These are phyloP conservation scores for Chelon labrosus DNA, from an alignment of 2,797 vertebrate genomes.

Conservation along the genomic window DNA sequence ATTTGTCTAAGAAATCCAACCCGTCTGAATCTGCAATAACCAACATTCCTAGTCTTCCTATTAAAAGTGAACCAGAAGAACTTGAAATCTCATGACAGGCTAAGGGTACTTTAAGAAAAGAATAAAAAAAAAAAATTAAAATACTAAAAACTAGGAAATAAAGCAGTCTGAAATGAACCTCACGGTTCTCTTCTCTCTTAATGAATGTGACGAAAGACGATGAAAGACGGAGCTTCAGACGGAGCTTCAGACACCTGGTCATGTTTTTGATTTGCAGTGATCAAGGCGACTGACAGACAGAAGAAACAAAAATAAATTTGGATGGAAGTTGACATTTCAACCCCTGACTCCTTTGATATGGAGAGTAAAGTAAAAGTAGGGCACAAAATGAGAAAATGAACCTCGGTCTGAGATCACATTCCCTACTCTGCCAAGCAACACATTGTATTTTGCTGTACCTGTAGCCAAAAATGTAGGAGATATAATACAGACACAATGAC, in stretches of 20 bases:
- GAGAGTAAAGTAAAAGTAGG: neutral
- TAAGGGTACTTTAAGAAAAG: neutral
- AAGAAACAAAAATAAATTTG: slow-evolving; percentile 36
- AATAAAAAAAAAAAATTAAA: neutral
- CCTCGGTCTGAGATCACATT: slow-evolving; percentile 11
- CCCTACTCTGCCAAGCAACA: neutral
- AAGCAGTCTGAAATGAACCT: slow-evolving; percentile 39
- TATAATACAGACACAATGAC: slow-evolving; percentile 5
- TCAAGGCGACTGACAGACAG: slow-evolving; percentile 12
- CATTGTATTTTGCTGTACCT: slow-evolving; percentile 15
- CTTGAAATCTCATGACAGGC: slow-evolving; percentile 28
- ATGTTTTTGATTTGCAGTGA: neutral
- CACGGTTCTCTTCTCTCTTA: neutral
- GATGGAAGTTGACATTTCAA: slow-evolving; percentile 35
- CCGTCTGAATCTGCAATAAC: neutral
- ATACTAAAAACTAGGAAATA: neutral
- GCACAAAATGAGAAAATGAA: neutral
- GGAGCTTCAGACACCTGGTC: slow-evolving; percentile 30
- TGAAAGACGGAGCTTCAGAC: slow-evolving; percentile 32
- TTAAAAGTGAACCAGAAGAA: slow-evolving; percentile 65
- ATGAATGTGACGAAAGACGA: slow-evolving; percentile 28
- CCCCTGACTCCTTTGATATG: neutral
- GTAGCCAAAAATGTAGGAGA: slow-evolving; percentile 15
- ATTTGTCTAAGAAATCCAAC: slow-evolving; percentile 70
- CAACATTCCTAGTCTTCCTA: neutral